Evolutionary conservation across 2,797 vertebrate species (phyloP).

Genomic region (Babyrousa celebensis): DNA sequence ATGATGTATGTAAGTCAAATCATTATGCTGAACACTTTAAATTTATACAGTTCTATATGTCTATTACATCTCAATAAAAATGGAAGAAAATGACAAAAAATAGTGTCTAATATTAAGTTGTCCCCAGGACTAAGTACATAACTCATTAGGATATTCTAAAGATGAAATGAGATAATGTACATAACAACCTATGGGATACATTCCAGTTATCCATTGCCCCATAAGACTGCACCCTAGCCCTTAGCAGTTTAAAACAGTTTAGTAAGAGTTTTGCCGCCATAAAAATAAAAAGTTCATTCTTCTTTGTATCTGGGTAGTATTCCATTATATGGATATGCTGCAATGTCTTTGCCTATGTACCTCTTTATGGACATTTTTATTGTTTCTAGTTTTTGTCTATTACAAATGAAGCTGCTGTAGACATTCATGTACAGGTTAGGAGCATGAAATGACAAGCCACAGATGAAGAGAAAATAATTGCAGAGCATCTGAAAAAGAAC

Average conservation of each 20-base stretch:
- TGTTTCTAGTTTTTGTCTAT: not conserved
- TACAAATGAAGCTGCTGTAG: not conserved
- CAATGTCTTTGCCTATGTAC: not conserved
- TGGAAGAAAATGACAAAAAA: not conserved
- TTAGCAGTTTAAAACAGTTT: not conserved
- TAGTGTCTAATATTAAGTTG: not conserved
- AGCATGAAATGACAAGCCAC: not conserved
- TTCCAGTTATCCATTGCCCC: not conserved
- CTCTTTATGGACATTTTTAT: not conserved
- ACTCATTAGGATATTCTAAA: constrained; percentile 42
- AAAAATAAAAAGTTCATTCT: not conserved
- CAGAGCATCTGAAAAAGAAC: not conserved
- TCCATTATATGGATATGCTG: not conserved
- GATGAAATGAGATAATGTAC: not conserved
- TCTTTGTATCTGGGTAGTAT: not conserved
- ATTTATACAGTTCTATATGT: no score
- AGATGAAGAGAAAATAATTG: not conserved
- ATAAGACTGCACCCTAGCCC: not conserved
- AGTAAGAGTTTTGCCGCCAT: not conserved
- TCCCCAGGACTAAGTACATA: not conserved
- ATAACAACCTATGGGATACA: not conserved
- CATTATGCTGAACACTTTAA: no score
- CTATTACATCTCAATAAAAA: no score
- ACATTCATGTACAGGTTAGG: not conserved
- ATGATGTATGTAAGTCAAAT: no score